Evolutionary conservation across 2,113 vertebrate genomes (phyloP).

Genomic region (Cynocephalus volans): DNA sequence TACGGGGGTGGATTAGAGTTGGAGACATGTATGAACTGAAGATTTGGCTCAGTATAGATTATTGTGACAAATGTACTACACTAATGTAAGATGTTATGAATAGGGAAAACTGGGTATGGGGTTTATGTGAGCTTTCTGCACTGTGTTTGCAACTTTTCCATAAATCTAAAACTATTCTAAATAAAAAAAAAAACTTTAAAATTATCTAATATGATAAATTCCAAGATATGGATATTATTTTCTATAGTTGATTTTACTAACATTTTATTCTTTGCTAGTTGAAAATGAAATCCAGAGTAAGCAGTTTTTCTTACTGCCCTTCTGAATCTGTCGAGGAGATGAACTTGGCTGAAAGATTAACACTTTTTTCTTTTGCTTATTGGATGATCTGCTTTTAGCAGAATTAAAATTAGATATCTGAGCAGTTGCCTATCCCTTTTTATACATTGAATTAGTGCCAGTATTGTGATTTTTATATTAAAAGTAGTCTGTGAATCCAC

Average conservation of each 20-base stretch:
- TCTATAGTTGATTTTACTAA: conserved; percentile 19
- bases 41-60: neutral
- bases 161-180: neutral
- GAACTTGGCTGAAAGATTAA: conserved; percentile 58
- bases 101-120: neutral
- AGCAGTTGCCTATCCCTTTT: conserved; percentile 21
- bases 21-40: neutral
- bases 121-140: neutral
- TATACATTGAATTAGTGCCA: conserved; percentile 58
- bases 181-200: neutral
- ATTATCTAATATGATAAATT: neutral
- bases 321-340: conserved; percentile 42
- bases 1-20: neutral
- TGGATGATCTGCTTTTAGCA: conserved; percentile 63
- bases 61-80: neutral
- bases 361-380: conserved; percentile 50
- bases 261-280: neutral
- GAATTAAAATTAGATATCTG: conserved; percentile 67
- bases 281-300: conserved; percentile 58
- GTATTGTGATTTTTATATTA: conserved; percentile 60
- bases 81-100: neutral
- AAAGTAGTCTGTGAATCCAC: neutral
- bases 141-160: neutral
- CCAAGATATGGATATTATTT: neutral
- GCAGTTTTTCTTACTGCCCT: conserved; percentile 45